A percentile compares a stretch with the other conserved stretches of the same genome.
These are phyloP conservation scores for Sylvia atricapilla DNA, from an alignment of 2,113 vertebrate genomes.

Conservation along the genomic window DNA sequence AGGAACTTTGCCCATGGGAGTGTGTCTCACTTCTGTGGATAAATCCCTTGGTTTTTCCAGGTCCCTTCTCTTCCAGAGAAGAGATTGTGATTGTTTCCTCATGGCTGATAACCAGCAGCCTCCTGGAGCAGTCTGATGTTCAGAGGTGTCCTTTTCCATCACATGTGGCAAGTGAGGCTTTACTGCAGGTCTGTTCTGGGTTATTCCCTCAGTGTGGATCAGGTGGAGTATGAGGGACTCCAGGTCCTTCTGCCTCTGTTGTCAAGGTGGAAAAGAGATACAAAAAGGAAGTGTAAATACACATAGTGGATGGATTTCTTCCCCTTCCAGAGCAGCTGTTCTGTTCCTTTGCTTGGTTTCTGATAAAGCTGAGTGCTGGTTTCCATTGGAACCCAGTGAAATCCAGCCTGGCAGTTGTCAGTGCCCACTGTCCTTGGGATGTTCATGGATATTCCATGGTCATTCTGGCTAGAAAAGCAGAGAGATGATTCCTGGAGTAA, in stretches of 20 bases:
- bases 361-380: not conserved
- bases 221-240: not conserved
- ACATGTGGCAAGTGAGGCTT: not conserved
- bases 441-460: not conserved
- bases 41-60: conserved; percentile 26
- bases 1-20: not conserved
- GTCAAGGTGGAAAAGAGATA: not conserved
- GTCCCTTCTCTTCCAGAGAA: not conserved
- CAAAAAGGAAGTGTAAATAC: not conserved
- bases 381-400: not conserved
- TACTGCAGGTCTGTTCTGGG: not conserved
- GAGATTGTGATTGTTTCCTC: conserved; percentile 21
- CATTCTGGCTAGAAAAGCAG: not conserved
- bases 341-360: not conserved
- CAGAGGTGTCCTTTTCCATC: not conserved
- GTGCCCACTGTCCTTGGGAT: accelerated
- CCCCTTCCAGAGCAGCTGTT: not conserved
- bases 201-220: not conserved
- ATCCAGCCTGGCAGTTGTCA: not conserved
- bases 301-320: not conserved
- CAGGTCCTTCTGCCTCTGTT: not conserved
- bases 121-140: not conserved
- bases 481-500: not conserved
- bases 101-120: conserved; percentile 21
- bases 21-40: not conserved